Base-by-base conservation (phyloP, 1,140 invertebrate genomes). In the Nymphalis io region DNA sequence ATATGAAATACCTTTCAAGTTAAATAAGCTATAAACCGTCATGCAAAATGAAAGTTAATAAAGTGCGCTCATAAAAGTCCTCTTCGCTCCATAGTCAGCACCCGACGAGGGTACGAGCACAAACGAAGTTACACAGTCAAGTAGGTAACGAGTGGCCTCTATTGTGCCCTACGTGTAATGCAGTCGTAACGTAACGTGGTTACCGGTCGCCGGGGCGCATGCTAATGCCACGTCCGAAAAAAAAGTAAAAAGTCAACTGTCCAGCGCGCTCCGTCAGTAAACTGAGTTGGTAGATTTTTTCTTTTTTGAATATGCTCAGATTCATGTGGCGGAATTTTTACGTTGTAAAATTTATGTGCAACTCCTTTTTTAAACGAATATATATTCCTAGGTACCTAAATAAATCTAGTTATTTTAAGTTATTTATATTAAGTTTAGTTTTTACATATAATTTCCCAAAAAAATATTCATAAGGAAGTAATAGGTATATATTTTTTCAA, bases 121-220 rank as follows among this genome's bases (percentile, higher is more conserved):
- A 89, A 89, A 89, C 79, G 86, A 88, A 88, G 86, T 90, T 90
- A 88, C 80, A 90, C 86, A 90, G 88, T 90, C 88, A 88, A 90
- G 88, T 88, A 84, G 83, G 80, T 88, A 88, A 90, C 88, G 86
- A 88, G 85, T 84, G 83, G 83, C 78, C 78, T 82, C 75, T 75
- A 81, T 82, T 83, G 78, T 81, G 75, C 72, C 73, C 44, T 68
- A 64, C 68, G 68, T 70, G 72, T 80, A 83, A 80, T 82, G 78
- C 78, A 77, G 73, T 75, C 70, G 70, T 71, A 76, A 72, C 74
- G 75, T 80, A 82, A 82, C 78, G 76, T 76, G 69, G 78, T 84
- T 83, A 84, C 82, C 73, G 83, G 70, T 74, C 67, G 70, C 73
- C 76, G 72, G 72, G 67, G 73, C 77, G 85, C 80, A 84, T 86